Evolutionary conservation across 2,888 invertebrate species (phyloP).

Genomic region (Dione vanillae): DNA sequence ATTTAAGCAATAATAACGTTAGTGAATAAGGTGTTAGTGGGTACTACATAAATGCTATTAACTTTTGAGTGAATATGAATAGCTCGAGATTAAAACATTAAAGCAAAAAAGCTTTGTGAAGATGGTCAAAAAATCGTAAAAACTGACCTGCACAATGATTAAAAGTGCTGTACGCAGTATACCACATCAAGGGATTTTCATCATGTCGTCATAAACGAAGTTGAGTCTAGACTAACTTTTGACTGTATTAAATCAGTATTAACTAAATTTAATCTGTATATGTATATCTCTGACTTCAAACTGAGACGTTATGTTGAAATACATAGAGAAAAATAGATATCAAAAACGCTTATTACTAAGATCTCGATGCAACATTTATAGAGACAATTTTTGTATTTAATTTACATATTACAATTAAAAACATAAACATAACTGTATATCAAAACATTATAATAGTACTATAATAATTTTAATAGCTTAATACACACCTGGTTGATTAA

Average conservation of each 20-base stretch:
- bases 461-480: background rate
- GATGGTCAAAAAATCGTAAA: background rate
- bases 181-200: conserved; percentile 21
- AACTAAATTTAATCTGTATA: background rate
- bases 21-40: background rate
- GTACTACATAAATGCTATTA: background rate
- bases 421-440: background rate
- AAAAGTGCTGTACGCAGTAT: conserved; percentile 7
- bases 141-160: conserved; percentile 29
- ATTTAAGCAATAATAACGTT: background rate
- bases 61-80: conserved; percentile 14
- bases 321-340: background rate
- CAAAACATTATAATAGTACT: background rate
- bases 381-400: background rate
- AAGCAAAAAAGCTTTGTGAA: background rate
- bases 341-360: background rate
- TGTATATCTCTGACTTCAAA: background rate
- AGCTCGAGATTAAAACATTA: background rate
- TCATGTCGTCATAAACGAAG: conserved; percentile 2
- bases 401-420: background rate
- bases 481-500: conserved; percentile 21
- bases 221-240: conserved; percentile 18
- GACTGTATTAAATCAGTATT: background rate
- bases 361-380: background rate
- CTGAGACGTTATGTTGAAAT: background rate